These are phyloP conservation scores for Sparus aurata DNA, from an alignment of 2,797 vertebrate species.

Conservation along the genomic window DNA sequence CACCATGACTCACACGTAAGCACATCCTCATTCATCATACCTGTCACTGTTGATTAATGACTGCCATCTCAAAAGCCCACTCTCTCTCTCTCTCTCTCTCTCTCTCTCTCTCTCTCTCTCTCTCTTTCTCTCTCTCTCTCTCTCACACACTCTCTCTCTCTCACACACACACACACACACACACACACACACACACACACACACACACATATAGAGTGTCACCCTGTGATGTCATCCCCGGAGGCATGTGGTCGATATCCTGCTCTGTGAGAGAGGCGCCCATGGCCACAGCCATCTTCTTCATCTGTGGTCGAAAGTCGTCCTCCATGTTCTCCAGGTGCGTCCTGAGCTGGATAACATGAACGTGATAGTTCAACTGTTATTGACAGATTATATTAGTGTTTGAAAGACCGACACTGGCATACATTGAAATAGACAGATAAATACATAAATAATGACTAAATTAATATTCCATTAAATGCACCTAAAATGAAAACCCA, in stretches of 20 bases:
- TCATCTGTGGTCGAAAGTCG: constrained; percentile 64
- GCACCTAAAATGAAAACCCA: too few relatives aligned
- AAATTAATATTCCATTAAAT: too few relatives aligned
- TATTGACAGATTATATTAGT: too few relatives aligned
- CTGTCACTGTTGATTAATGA: not conserved
- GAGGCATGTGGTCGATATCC: constrained; percentile 65
- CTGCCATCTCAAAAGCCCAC: not conserved
- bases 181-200: constrained; percentile 11
- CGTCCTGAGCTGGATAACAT: not conserved
- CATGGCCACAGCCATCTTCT: constrained; percentile 72
- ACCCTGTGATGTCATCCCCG: constrained; percentile 64
- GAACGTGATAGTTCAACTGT: not conserved
- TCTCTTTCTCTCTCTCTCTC: too few relatives aligned
- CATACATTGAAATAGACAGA: too few relatives aligned
- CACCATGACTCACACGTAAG: not conserved
- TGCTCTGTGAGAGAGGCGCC: constrained; percentile 73
- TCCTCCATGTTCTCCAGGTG: constrained; percentile 53
- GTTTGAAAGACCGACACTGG: too few relatives aligned
- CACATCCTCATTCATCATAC: not conserved
- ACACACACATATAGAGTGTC: not conserved
- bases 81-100: too few relatives aligned
- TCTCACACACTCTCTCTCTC: too few relatives aligned
- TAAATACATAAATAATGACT: too few relatives aligned
- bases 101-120: too few relatives aligned
- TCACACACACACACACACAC: not conserved